Evolutionary conservation across 2,888 invertebrate genomes (phyloP), one percentile per base, ranked within the genome.

Genomic region (Sinelater perroti): DNA sequence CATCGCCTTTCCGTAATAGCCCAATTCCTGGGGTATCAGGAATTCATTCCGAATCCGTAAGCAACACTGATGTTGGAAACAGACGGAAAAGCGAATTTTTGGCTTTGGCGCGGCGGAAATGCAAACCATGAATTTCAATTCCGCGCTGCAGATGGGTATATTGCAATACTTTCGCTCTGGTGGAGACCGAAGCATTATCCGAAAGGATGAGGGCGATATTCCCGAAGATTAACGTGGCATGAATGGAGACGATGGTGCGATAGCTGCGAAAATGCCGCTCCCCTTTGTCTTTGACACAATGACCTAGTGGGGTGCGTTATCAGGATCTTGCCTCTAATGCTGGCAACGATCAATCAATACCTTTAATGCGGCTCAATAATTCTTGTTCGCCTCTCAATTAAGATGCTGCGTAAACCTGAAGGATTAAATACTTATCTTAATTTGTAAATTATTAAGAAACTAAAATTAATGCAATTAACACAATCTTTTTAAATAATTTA

Each of bases 201-300:
- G 33, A 20, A 21, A 55, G 59, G 54, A 62, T 62, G 50, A 49
- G 18, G 59, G 20, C 56, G 59, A 49, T 62, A 59, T 62, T 62
- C 59, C 53, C 56, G 36, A 50, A 52, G 58, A 59, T 59, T 59
- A 59, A 33, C 33, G 28, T 47, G 51, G 62, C 62, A 55, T 62
- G 55, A 59, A 62, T 50, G 54, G 57, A 59, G 56, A 55, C 54
- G 46, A 28, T 46, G 16, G 36, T 20, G 36, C 31, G 54, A 54
- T 46, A 54, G 46, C 54, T 45, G 28, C 44, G 36, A 35, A 54
- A 54, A 54, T 46, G 21, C 38, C 31, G 38, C 46, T 38, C 51
- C 28, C 55, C 35, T 61, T 58, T 61, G 56, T 58, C 52, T 58
- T 54, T 58, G 58, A 58, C 54, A 61, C 58, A 58, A 61, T 61